Evolutionary conservation across 2,888 invertebrate genomes (phyloP), one percentile per base, ranked within the genome.

Genomic region (Agriotes lineatus): DNA sequence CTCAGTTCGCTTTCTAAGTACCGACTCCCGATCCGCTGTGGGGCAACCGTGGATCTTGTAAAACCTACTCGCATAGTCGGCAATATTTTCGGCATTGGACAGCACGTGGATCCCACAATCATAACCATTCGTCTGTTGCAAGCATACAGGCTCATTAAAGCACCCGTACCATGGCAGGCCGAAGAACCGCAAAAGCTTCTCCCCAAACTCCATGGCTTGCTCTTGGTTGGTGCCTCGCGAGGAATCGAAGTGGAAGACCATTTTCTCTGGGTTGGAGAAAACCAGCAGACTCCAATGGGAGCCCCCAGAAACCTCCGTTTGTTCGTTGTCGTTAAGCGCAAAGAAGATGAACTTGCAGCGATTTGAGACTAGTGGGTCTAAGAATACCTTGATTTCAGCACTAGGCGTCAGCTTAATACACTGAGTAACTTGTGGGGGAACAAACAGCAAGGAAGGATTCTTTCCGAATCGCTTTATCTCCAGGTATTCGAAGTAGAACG

Each of bases 101-200:
- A 97, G 87, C 2, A 96, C 92, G 85, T 94, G 94, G 63, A 97
- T 88, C 10, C 97, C 97, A 85, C 97, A 97, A 81, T 97, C 97
- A 82, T 95, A 95, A 5, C 93, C 89, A 84, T 97, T 97, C 42
- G 88, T 86, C 83, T 97, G 97, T 78, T 93, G 93, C 14, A 91
- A 85, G 78, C 91, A 91, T 61, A 88, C 85, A 69, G 89, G 86
- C 75, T 90, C 88, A 18, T 85, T 81, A 70, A 87, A 86, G 44
- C 82, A 82, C 61, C 82, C 83, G 81, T 79, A 87, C 83, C 80
- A 87, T 85, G 79, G 87, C 85, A 73, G 85, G 82, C 74, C 83
- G 67, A 91, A 85, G 80, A 89, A 91, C 62, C 85, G 84, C 70
- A 87, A 86, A 63, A 92, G 78, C 80, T 89, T 90, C 72, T 85